Conservation (phyloP, 2,113 vertebrate genomes). For the Ailuropoda melanoleuca region DNA sequence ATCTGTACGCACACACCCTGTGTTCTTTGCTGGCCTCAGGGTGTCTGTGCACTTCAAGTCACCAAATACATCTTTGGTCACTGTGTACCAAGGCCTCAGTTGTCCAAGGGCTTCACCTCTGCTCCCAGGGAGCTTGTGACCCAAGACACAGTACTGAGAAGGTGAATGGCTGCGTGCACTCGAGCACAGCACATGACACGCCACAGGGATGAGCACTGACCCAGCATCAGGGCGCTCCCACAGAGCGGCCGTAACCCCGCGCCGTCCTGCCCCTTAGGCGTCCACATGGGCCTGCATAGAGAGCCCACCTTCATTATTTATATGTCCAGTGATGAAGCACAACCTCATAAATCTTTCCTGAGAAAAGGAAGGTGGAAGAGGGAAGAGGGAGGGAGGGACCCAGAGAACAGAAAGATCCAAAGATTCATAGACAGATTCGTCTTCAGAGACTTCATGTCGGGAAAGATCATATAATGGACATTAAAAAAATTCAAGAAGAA, state of each 20-base stretch:
- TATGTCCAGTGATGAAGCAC: background rate
- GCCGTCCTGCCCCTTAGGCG: rapidly evolving
- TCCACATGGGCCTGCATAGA: background rate
- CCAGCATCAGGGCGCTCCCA: background rate
- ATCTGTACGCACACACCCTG: rapidly evolving
- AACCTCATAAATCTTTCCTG: background rate
- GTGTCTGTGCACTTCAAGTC: background rate
- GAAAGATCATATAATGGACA: background rate
- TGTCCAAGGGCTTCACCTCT: background rate
- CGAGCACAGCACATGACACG: rapidly evolving
- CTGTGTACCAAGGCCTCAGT: background rate
- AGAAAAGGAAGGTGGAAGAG: conserved; percentile 55
- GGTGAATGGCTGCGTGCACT: background rate
- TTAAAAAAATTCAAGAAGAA: background rate
- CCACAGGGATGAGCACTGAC: rapidly evolving
- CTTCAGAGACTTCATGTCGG: conserved; percentile 12
- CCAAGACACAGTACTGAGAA: background rate
- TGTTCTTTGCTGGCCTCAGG: background rate
- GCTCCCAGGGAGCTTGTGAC: background rate
- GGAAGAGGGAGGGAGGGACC: background rate
- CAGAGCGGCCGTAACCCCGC: rapidly evolving
- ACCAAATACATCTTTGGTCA: background rate
- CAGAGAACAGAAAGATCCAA: background rate
- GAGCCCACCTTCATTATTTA: background rate
- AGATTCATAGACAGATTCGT: background rate